These are phyloP conservation scores for Geopemphigus sp. DNA, from an alignment of 1,140 invertebrate species.

Conservation along the genomic window DNA sequence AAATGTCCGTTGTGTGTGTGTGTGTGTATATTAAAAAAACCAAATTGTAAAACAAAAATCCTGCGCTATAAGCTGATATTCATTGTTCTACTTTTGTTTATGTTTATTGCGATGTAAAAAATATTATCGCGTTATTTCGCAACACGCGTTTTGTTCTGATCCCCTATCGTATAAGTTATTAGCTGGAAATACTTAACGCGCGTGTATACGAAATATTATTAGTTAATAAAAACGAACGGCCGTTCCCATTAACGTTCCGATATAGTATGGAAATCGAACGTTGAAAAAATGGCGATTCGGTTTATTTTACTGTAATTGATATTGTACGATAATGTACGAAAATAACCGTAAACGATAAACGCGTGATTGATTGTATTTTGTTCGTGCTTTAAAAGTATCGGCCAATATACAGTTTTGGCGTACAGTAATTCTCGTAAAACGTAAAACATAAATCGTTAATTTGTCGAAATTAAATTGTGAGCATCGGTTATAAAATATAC, in stretches of 20 bases:
- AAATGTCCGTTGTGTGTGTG: neutral
- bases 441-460: neutral
- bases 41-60: neutral
- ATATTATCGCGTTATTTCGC: neutral
- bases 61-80: neutral
- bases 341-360: no score
- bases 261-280: no score
- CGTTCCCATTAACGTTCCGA: no score
- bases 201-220: no score
- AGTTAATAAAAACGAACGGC: no score
- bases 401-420: neutral
- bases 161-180: no score
- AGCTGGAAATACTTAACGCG: no score
- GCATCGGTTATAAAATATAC: neutral
- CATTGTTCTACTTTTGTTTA: neutral
- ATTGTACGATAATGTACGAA: no score
- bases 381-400: neutral
- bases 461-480: neutral
- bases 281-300: no score
- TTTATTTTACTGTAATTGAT: no score
- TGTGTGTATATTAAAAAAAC: neutral
- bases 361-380: no score
- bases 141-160: neutral
- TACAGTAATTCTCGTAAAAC: neutral
- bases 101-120: neutral